Evolutionary conservation across 1,140 invertebrate species (phyloP).

Genomic region (Solenopsis fugax): DNA sequence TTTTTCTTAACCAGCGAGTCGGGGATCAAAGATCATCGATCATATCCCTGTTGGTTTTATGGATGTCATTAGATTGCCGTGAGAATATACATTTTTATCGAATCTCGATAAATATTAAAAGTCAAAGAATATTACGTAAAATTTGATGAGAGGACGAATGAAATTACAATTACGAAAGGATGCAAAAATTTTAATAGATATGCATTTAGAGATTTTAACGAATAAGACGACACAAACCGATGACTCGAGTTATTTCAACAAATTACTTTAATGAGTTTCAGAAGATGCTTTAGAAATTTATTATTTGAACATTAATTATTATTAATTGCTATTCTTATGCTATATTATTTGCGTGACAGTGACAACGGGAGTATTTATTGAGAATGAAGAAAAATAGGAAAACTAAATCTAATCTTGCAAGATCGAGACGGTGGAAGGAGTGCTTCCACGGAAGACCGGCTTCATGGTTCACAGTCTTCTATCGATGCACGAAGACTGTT

Average conservation of each 20-base stretch:
- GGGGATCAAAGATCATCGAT: slow-evolving; percentile 46
- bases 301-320: background rate
- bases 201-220: background rate
- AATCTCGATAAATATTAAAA: background rate
- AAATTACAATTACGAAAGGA: background rate
- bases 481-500: slow-evolving; percentile 60
- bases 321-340: background rate
- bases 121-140: background rate
- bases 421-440: slow-evolving; percentile 22
- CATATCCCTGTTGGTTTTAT: slow-evolving; percentile 19
- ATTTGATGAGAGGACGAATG: background rate
- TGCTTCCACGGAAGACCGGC: slow-evolving; percentile 36
- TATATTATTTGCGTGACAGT: background rate
- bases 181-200: background rate
- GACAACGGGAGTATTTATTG: slow-evolving; percentile 47
- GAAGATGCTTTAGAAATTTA: slow-evolving; percentile 35
- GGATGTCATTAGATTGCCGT: slow-evolving; percentile 35
- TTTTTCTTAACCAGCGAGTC: slow-evolving; percentile 39
- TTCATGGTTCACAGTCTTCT: slow-evolving; percentile 64
- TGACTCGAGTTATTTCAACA: background rate
- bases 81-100: slow-evolving; percentile 16
- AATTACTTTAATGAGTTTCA: background rate
- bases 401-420: background rate
- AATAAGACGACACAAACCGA: background rate
- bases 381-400: background rate